Conservation (phyloP, 2,113 vertebrate genomes). For the Tyrannus savana region DNA sequence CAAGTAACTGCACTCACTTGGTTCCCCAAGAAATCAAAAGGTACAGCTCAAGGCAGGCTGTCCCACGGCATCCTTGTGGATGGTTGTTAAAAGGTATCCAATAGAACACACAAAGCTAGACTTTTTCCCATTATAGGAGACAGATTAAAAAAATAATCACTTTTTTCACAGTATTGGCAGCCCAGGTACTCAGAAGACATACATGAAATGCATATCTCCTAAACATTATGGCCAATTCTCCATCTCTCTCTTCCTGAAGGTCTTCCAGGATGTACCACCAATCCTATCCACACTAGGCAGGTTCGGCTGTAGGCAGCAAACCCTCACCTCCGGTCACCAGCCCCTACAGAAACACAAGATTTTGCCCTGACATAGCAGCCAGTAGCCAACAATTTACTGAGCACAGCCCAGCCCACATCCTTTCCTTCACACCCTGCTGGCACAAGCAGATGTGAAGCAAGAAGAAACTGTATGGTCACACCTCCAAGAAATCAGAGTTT, state of each 20-base stretch:
- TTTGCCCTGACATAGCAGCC: neutral
- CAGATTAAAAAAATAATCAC: rapidly evolving
- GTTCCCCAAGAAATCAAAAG: neutral
- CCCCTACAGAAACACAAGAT: neutral
- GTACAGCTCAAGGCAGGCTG: neutral
- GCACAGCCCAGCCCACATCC: neutral
- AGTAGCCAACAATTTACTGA: neutral
- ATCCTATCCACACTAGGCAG: neutral
- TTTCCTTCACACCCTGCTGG: neutral
- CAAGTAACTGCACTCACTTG: rapidly evolving
- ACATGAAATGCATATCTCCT: rapidly evolving
- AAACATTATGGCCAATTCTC: neutral
- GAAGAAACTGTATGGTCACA: neutral
- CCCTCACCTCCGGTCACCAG: neutral
- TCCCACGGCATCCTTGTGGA: neutral
- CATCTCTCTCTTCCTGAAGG: neutral
- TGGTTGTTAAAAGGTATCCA: neutral
- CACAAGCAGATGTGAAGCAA: neutral
- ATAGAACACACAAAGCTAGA: neutral
- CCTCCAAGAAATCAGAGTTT: neutral
- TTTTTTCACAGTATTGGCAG: neutral
- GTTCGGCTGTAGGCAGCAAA: neutral
- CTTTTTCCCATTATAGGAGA: neutral
- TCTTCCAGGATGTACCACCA: neutral
- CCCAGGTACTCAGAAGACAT: neutral